Evolutionary conservation across 2,797 vertebrate species (phyloP).

Genomic region (Tadarida brasiliensis): DNA sequence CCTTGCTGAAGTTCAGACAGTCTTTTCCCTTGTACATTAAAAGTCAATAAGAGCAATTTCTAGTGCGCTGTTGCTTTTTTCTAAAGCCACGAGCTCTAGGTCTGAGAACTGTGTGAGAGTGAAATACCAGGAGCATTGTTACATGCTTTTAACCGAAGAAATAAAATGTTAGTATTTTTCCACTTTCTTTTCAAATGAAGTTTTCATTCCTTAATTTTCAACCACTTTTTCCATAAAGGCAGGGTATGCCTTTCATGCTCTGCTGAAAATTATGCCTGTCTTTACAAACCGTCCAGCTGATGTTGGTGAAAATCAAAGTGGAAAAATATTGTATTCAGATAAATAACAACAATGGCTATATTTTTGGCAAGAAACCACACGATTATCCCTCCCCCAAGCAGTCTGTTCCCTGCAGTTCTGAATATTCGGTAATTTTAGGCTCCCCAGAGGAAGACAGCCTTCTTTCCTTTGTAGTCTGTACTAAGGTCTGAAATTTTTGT

Average conservation of each 20-base stretch:
- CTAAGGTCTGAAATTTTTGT: slow-evolving; percentile 16
- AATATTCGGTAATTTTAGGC: slow-evolving; percentile 25
- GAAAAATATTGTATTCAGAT: slow-evolving; percentile 74
- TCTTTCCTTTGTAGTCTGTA: not conserved
- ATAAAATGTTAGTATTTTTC: slow-evolving; percentile 42
- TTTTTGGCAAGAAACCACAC: slow-evolving; percentile 58
- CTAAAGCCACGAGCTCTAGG: not conserved
- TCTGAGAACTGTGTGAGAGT: not conserved
- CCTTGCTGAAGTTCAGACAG: not conserved
- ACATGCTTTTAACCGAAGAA: not conserved
- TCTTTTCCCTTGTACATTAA: not conserved
- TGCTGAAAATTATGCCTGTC: not conserved
- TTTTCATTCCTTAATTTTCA: slow-evolving; percentile 58
- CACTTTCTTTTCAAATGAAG: slow-evolving; percentile 26
- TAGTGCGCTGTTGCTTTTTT: not conserved
- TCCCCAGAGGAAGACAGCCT: not conserved
- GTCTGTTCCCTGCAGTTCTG: slow-evolving; percentile 32
- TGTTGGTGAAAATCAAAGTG: slow-evolving; percentile 73
- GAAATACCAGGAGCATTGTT: not conserved
- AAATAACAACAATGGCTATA: slow-evolving; percentile 69
- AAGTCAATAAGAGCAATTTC: not conserved
- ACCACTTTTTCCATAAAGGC: not conserved
- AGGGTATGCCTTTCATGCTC: not conserved
- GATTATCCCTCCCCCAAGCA: slow-evolving; percentile 37
- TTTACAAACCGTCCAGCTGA: slow-evolving; percentile 68